Base-by-base conservation (phyloP, 37 sponge, comb jelly and placozoan genomes). In the Halichondria panicea region DNA sequence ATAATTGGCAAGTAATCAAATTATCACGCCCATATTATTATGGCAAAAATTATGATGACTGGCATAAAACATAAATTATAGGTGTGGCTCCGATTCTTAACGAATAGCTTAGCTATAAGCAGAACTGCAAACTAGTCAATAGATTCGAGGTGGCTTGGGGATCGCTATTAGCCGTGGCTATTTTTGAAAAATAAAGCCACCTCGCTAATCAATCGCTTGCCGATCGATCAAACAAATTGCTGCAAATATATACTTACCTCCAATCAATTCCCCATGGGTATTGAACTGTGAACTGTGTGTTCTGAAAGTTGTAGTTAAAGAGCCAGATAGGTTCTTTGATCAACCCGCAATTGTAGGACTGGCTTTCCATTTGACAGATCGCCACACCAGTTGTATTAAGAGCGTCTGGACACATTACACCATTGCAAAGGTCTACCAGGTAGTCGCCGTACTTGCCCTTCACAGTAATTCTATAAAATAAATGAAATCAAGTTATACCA, bases 201-300 rank as follows among this genome's bases (percentile, higher is more conserved):
- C n/a, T n/a, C n/a, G n/a, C n/a, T n/a, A n/a, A n/a, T n/a, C n/a
- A n/a, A n/a, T n/a, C n/a, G n/a, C n/a, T n/a, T n/a, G n/a, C n/a
- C n/a, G n/a, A n/a, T 11, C 15, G 52, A 18, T 11, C 11, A 48
- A 18, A 15, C 11, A 48, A 15, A 18, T 11, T n/a, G 7, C 24
- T 58, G 25, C 25, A 19, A 38, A 48, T 5, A 38, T 12, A 13
- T 11, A 22, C 57, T 24, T 30, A 71, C 81, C 81, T 70, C 81
- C 81, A 81, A 55, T 81, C 81, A 2, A 60, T 41, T 0, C 81
- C 81, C 71, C 72, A 81, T 15, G 52, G 71, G 58, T 81, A 81
- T 40, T 81, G 81, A 3, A 81, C 62, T 35, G 59, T 42, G 48
- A 43, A 81, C 46, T 44, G 6, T 3, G 45, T 0, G 3, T 57